These are phyloP conservation scores for Myopa tessellatipennis DNA, from an alignment of 2,888 invertebrate genomes.

Conservation along the genomic window DNA sequence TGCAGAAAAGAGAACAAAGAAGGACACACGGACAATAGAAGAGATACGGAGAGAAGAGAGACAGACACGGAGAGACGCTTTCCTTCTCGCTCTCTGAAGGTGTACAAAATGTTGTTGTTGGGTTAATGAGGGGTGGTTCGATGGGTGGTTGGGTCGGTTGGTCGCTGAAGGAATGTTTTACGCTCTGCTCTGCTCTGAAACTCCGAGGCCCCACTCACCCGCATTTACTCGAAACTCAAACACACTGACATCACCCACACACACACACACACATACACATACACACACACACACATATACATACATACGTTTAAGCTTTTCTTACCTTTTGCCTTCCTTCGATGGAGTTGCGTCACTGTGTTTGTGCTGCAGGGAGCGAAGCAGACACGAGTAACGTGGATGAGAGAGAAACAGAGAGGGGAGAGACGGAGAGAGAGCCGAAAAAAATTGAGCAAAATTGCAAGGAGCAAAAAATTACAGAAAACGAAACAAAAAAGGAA, in stretches of 20 bases:
- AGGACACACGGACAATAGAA: neutral
- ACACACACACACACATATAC: constrained; percentile 13
- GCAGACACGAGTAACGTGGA: neutral
- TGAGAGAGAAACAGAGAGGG: too few relatives aligned
- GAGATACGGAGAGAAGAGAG: neutral
- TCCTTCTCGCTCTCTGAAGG: too few relatives aligned
- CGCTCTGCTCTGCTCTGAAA: too few relatives aligned
- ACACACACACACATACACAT: neutral
- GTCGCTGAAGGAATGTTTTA: neutral
- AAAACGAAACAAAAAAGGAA: neutral
- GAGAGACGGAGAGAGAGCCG: too few relatives aligned
- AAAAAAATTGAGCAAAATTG: neutral
- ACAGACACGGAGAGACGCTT: neutral
- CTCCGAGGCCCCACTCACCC: too few relatives aligned
- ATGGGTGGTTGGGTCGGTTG: neutral
- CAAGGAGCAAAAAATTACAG: neutral
- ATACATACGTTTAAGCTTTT: too few relatives aligned
- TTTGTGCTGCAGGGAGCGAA: constrained; percentile 4
- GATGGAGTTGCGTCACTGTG: neutral
- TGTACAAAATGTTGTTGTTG: too few relatives aligned
- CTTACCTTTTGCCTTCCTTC: neutral
- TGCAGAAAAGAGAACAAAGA: neutral
- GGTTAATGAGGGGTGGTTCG: neutral
- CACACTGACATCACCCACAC: too few relatives aligned
- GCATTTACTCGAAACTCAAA: too few relatives aligned